Conservation (phyloP, 2,888 invertebrate genomes). For the Volucella zonaria region DNA sequence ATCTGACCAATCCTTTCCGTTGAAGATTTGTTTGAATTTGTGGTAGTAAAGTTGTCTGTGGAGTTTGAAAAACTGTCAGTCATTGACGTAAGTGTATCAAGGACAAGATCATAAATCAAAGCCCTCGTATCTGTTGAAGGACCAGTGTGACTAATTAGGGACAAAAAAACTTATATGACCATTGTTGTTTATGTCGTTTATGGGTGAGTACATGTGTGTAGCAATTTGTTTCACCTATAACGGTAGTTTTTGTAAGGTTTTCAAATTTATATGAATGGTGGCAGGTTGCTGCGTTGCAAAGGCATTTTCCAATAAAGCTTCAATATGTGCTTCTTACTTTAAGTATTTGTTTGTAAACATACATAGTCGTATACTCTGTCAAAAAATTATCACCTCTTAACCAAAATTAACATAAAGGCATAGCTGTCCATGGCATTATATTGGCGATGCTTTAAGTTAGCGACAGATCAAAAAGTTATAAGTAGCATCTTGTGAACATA, state of each 20-base stretch:
- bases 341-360: neutral
- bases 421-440: too few species aligned
- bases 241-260: constrained; percentile 50
- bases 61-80: constrained; percentile 54
- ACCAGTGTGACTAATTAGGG: constrained; percentile 69
- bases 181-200: constrained; percentile 17
- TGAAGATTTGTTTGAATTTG: constrained; percentile 36
- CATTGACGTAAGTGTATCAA: constrained; percentile 71
- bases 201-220: constrained; percentile 27
- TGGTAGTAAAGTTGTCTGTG: constrained; percentile 13
- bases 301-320: constrained; percentile 39
- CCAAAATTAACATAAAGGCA: too few species aligned
- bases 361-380: too few species aligned
- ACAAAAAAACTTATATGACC: constrained; percentile 31
- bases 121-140: constrained; percentile 48
- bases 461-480: too few species aligned
- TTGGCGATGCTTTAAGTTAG: too few species aligned
- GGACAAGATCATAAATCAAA: constrained; percentile 73
- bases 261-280: constrained; percentile 30
- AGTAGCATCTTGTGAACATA: too few species aligned
- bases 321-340: constrained; percentile 37
- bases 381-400: too few species aligned
- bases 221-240: constrained; percentile 52
- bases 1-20: constrained; percentile 66
- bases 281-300: neutral